Base-by-base conservation (phyloP, 2,888 invertebrate species). In the Oscheius sp. region DNA sequence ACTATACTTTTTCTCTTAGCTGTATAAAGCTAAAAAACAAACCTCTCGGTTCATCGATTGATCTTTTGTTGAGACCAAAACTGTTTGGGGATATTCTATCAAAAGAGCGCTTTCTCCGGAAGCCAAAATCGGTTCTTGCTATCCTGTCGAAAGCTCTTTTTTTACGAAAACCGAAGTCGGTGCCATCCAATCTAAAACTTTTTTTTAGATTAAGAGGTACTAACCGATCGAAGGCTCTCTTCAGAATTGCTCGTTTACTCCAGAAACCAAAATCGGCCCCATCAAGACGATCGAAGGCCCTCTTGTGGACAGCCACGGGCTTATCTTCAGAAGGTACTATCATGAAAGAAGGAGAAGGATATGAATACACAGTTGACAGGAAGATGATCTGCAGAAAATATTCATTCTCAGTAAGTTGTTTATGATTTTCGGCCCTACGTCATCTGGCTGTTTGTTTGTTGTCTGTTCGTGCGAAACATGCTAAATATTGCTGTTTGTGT, bases 101-200 rank as follows among this genome's bases (percentile, higher is more conserved):
- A 30, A 77, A 77, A 9, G 73, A 64, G 38, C 77, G 68, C 68
- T 77, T 77, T 32, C 71, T 45, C 50, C 71, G 64, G 17, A 72
- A 61, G n/a, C 70, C 74, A 22, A 74, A 77, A 30, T 77, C 77
- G 30, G 74, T 66, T 2, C 73, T 66, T n/a, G 72, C 74, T 28
- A 77, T 63, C 51, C 77, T 41, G 36, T 77, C 77, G 22, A 77
- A 77, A 1, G 77, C 68, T 36, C 77, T 69, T 68, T 77, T 77
- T 33, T 68, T 44, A 38, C 72, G 57, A 20, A 72, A 65, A 14
- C 70, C 74, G 49, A 74, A 77, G 49, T 77, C 77, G 45, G 56
- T 63, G 41, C 49, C 47, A 50, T 73, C 76, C 67, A 76, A 44
- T 56, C 75, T 59, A 45, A 38, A 65, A 33, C 22, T 5, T 2